Conservation (phyloP, 2,888 invertebrate species). For the Torymus auratus region DNA sequence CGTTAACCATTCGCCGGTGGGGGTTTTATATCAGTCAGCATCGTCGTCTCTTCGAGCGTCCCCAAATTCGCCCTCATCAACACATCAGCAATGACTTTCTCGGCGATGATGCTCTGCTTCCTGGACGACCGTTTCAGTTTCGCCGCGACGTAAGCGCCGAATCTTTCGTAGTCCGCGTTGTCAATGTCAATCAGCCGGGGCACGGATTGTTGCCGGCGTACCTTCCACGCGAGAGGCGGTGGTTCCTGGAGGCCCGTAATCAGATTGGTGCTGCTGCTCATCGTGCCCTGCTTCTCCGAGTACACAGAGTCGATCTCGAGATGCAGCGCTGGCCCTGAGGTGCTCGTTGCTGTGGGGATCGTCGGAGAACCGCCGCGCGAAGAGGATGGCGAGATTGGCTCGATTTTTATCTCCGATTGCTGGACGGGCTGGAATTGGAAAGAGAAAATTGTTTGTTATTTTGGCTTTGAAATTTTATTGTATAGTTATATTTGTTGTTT, state of each 20-base stretch:
- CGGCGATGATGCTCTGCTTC: slow-evolving; percentile 62
- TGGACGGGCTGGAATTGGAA: slow-evolving; percentile 50
- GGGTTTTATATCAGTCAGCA: slow-evolving; percentile 53
- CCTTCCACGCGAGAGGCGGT: neutral
- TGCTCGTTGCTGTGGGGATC: neutral
- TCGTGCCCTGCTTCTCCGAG: slow-evolving; percentile 23
- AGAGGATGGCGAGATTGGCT: slow-evolving; percentile 56
- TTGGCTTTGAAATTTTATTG: neutral
- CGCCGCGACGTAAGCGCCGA: slow-evolving; percentile 61
- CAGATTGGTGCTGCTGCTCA: neutral
- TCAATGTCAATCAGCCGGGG: neutral
- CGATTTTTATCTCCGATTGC: slow-evolving; percentile 57
- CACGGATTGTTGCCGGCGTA: neutral
- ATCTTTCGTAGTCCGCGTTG: slow-evolving; percentile 40
- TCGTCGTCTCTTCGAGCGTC: slow-evolving; percentile 61
- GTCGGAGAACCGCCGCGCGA: slow-evolving; percentile 46
- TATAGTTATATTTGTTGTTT: no score
- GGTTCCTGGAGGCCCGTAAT: neutral
- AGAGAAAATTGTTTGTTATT: neutral
- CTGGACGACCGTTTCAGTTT: slow-evolving; percentile 60
- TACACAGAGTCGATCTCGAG: slow-evolving; percentile 61
- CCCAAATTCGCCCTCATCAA: slow-evolving; percentile 62
- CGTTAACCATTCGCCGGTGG: neutral
- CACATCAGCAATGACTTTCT: slow-evolving; percentile 63
- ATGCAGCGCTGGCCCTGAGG: slow-evolving; percentile 55